phyloP scores from a whole-genome alignment of 2,113 vertebrate species.

The Pseudorasbora parva region DNA sequence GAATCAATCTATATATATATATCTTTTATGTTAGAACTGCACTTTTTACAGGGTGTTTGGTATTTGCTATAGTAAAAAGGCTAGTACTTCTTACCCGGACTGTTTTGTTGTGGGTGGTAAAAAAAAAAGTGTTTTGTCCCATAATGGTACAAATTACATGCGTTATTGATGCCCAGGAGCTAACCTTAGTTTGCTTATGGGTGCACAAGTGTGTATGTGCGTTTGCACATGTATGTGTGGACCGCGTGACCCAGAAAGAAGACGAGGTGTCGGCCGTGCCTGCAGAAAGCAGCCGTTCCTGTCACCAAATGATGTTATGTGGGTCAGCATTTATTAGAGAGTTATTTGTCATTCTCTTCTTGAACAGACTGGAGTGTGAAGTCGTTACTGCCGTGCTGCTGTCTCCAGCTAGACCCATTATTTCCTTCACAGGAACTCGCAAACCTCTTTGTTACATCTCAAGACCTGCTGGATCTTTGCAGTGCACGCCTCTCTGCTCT shows the following conservation, averaged over 20 bases:
- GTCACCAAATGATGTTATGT: slow-evolving; percentile 66
- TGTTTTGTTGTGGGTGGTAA: neutral
- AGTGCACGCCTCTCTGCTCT: slow-evolving; percentile 28
- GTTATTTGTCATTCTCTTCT: slow-evolving; percentile 65
- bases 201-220: neutral
- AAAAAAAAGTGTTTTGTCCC: neutral
- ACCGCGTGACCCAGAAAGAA: slow-evolving; percentile 66
- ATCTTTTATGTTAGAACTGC: neutral
- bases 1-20: too few species aligned
- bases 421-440: slow-evolving; percentile 40
- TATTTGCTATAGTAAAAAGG: neutral
- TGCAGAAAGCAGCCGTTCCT: slow-evolving; percentile 54
- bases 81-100: neutral
- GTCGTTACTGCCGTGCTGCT: slow-evolving; percentile 40
- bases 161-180: slow-evolving; percentile 27
- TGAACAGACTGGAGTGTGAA: slow-evolving; percentile 53
- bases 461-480: slow-evolving; percentile 16
- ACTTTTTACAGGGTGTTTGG: neutral
- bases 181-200: slow-evolving; percentile 24
- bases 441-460: slow-evolving; percentile 42
- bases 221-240: slow-evolving; percentile 32
- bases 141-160: neutral
- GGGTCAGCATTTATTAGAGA: slow-evolving; percentile 69
- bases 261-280: slow-evolving; percentile 59
- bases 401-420: slow-evolving; percentile 56